Base-by-base conservation (phyloP, 2,113 vertebrate species). In the Corynorhinus townsendii region DNA sequence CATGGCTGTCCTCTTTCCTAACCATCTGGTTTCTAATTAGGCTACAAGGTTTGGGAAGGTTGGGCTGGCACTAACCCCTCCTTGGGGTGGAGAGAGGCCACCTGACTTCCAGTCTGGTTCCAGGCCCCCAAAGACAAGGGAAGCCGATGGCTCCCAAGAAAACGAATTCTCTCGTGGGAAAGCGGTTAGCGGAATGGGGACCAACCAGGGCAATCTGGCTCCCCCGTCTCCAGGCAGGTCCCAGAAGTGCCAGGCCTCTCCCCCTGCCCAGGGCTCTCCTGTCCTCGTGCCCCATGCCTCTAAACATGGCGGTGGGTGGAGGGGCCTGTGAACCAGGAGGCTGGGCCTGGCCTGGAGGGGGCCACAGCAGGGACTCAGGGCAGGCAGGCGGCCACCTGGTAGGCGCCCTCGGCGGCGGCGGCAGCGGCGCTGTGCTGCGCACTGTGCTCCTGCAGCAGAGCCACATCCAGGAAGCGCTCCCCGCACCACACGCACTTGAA, bases 401-500 rank as follows among this genome's bases (percentile, higher is more conserved):
- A 99, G 24, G 99, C 98, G 0, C 99, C 98, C 77, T 99, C 99
- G 0, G 99, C 93, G 0, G 99, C 99, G 0, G 99, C 98, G 0
- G 99, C 99, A 0, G 99, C 99, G 0, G 99, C 94, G 0, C 99
- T 99, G 98, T 99, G 99, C 98, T 99, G 99, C 6, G 99, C 98
- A 0, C 99, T 99, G 98, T 99, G 99, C 96, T 99, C 99, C 98
- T 99, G 99, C 96, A 99, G 98, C 66, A 99, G 98, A 10, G 98
- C 99, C 97, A 99, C 98, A 98, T 99, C 99, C 95, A 99, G 99
- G 93, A 99, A 99, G 19, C 99, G 98, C 56, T 99, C 99, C 0
- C 99, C 99, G 0, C 99, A 99, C 99, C 99, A 99, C 80, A 99
- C 99, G 33, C 99, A 99, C 98, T 99, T 99, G 98, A 99, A 99